phyloP scores from a whole-genome alignment of 2,797 vertebrate genomes.

The Eutrigla gurnardus region DNA sequence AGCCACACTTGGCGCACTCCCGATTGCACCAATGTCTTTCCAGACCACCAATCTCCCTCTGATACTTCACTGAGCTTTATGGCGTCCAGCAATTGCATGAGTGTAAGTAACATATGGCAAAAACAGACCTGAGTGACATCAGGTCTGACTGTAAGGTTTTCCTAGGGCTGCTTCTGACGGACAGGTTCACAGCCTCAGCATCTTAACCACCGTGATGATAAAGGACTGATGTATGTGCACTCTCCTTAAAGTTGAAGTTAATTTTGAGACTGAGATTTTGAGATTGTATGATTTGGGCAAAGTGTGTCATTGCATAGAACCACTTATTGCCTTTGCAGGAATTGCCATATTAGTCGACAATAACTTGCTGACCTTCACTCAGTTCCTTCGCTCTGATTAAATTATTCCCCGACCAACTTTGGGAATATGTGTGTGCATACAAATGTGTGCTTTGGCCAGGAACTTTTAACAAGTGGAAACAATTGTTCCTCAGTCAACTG shows the following conservation, averaged over 20 bases:
- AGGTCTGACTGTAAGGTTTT: conserved; percentile 45
- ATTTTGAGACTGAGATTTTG: conserved; percentile 9
- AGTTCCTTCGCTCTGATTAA: background rate
- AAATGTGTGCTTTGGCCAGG: conserved; percentile 39
- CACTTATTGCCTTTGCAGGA: background rate
- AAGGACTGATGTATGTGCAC: background rate
- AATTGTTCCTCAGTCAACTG: conserved; percentile 41
- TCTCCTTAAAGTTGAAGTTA: background rate
- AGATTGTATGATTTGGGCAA: background rate
- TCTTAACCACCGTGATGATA: conserved; percentile 19
- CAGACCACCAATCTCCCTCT: conserved; percentile 31
- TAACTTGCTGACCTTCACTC: background rate
- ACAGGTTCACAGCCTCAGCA: conserved; percentile 29
- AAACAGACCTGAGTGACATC: conserved; percentile 59
- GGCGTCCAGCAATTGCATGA: conserved; percentile 4
- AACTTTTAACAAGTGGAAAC: conserved; percentile 62
- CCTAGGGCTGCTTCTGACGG: conserved; percentile 2
- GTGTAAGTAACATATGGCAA: conserved; percentile 41
- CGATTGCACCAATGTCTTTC: conserved; percentile 6
- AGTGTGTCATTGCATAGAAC: background rate
- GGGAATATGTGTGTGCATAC: background rate
- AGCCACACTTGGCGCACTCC: background rate
- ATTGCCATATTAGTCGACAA: background rate
- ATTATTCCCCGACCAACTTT: conserved; percentile 14
- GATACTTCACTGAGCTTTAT: conserved; percentile 26